phyloP scores from a whole-genome alignment of 2,797 vertebrate genomes.

The Hoplostethus atlanticus region DNA sequence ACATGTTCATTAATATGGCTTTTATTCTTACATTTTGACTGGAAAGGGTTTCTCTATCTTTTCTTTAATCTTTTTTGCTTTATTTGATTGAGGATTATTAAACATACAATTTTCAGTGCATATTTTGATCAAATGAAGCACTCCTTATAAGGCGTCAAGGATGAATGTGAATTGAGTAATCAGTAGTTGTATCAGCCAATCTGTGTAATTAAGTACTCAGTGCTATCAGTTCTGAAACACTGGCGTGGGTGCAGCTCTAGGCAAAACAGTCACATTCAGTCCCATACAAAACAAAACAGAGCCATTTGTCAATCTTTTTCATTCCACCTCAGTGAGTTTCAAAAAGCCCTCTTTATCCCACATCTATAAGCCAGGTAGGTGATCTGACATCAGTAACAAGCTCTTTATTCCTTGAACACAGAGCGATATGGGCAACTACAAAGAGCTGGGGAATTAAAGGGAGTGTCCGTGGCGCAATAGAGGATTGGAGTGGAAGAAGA shows the following conservation, averaged over 20 bases:
- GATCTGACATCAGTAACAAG: slow-evolving; percentile 59
- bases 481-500: slow-evolving; percentile 66
- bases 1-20: no score
- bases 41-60: no score
- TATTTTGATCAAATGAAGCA: no score
- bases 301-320: slow-evolving; percentile 31
- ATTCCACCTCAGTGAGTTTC: slow-evolving; percentile 24
- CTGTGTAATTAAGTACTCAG: no score
- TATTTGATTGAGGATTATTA: no score
- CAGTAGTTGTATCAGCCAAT: no score
- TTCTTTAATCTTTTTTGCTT: no score
- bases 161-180: no score
- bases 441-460: slow-evolving; percentile 35
- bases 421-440: slow-evolving; percentile 49
- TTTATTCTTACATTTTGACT: no score
- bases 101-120: no score
- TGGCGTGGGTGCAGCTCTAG: slow-evolving; percentile 7
- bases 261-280: slow-evolving; percentile 38
- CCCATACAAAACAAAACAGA: slow-evolving; percentile 23
- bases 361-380: slow-evolving; percentile 47
- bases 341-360: slow-evolving; percentile 24
- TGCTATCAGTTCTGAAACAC: no score
- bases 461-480: slow-evolving; percentile 47
- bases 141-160: no score
- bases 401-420: slow-evolving; percentile 45